A percentile compares a stretch with the other conserved stretches of the same genome.
Evolutionary conservation across 2,888 invertebrate genomes (phyloP).

Genomic region (Nebria salina): DNA sequence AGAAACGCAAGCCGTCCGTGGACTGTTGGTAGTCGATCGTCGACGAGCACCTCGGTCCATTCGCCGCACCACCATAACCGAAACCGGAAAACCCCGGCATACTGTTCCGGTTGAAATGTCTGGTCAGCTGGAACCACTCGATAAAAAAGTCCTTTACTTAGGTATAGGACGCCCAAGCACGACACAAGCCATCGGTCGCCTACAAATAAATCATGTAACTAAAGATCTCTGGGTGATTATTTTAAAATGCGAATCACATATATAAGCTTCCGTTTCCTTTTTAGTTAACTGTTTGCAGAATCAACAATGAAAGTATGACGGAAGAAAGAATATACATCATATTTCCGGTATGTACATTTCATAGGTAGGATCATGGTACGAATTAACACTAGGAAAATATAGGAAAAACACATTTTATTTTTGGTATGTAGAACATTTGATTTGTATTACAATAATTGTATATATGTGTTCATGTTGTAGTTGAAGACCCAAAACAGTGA

Average conservation of each 20-base stretch:
- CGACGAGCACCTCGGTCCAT: conserved; percentile 90
- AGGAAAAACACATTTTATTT: too few relatives aligned
- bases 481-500: neutral
- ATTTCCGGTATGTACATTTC: neutral
- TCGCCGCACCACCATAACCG: conserved; percentile 94
- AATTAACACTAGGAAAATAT: too few relatives aligned
- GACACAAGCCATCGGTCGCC: conserved; percentile 93
- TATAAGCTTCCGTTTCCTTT: neutral
- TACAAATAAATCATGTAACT: conserved; percentile 59
- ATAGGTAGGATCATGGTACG: neutral
- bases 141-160: conserved; percentile 88
- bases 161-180: conserved; percentile 84
- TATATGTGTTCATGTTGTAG: neutral
- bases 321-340: neutral
- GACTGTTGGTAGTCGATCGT: conserved; percentile 89
- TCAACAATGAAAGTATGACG: neutral
- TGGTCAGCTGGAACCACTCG: conserved; percentile 93
- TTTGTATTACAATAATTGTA: too few relatives aligned
- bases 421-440: too few relatives aligned
- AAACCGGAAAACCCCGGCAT: conserved; percentile 87
- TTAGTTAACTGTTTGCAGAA: neutral
- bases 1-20: conserved; percentile 87
- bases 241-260: neutral
- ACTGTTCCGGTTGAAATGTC: conserved; percentile 74
- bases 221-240: neutral